A percentile compares a stretch with the other conserved stretches of the same genome.
These are phyloP conservation scores for Pyrgilauda ruficollis DNA, from an alignment of 2,113 vertebrate species.

Conservation along the genomic window DNA sequence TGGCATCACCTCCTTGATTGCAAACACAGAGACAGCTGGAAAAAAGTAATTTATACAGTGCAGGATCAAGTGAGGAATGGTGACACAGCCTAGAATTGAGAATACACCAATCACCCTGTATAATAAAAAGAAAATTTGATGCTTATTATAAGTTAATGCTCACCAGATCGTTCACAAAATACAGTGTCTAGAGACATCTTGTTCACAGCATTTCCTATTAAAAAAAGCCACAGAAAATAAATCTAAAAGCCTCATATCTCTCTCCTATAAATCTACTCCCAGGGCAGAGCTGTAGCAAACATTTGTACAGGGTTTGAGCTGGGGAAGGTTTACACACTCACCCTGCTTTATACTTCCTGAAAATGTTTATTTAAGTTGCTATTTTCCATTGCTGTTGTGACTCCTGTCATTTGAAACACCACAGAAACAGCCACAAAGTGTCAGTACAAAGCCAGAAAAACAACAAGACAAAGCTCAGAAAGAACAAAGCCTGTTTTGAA, in stretches of 20 bases:
- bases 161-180: neutral
- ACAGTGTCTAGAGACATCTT: neutral
- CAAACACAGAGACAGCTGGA: neutral
- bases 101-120: neutral
- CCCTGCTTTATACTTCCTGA: neutral
- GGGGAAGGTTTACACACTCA: neutral
- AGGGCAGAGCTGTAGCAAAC: neutral
- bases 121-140: neutral
- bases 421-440: neutral
- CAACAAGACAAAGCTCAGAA: neutral
- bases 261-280: neutral
- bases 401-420: neutral
- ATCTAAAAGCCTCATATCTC: neutral
- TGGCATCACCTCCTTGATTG: neutral
- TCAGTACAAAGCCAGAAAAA: neutral
- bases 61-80: neutral
- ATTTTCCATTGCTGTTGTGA: neutral
- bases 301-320: neutral
- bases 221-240: neutral
- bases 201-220: neutral
- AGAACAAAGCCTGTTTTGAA: neutral
- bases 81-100: neutral
- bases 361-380: neutral
- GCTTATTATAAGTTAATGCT: neutral
- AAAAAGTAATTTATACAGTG: neutral